Evolutionary conservation across 2,113 vertebrate genomes (phyloP).

Genomic region (Octodon degus): DNA sequence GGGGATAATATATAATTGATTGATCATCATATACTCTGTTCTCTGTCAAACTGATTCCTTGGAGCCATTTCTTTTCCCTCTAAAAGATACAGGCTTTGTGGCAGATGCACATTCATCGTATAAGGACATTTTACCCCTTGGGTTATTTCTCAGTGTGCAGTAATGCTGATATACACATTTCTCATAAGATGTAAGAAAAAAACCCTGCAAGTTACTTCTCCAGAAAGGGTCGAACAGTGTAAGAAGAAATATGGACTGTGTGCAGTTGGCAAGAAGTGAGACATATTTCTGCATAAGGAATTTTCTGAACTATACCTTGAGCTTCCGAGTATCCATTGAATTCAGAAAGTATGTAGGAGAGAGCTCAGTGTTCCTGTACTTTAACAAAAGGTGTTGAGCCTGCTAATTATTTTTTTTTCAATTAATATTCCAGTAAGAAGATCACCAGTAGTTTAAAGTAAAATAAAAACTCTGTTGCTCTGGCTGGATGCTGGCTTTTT

Average conservation of each 20-base stretch:
- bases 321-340: background rate
- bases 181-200: slow-evolving; percentile 39
- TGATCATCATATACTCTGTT: slow-evolving; percentile 3
- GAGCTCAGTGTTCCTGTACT: background rate
- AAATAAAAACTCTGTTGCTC: background rate
- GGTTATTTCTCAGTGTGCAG: slow-evolving; percentile 54
- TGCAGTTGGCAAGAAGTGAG: background rate
- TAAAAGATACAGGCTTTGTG: slow-evolving; percentile 49
- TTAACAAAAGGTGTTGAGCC: background rate
- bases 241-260: background rate
- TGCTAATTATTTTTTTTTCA: slow-evolving; percentile 40
- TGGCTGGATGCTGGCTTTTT: background rate
- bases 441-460: background rate
- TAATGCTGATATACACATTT: slow-evolving; percentile 37
- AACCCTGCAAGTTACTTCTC: background rate
- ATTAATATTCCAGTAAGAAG: slow-evolving; percentile 45
- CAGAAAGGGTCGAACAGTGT: background rate
- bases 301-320: slow-evolving; percentile 21
- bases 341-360: background rate
- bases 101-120: slow-evolving; percentile 50
- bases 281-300: background rate
- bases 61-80: slow-evolving; percentile 45
- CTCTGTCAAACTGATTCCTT: slow-evolving; percentile 26
- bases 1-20: slow-evolving; percentile 22
- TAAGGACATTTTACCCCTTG: slow-evolving; percentile 2